phyloP scores from a whole-genome alignment of 2,797 vertebrate genomes.

The Poeciliopsis turneri region DNA sequence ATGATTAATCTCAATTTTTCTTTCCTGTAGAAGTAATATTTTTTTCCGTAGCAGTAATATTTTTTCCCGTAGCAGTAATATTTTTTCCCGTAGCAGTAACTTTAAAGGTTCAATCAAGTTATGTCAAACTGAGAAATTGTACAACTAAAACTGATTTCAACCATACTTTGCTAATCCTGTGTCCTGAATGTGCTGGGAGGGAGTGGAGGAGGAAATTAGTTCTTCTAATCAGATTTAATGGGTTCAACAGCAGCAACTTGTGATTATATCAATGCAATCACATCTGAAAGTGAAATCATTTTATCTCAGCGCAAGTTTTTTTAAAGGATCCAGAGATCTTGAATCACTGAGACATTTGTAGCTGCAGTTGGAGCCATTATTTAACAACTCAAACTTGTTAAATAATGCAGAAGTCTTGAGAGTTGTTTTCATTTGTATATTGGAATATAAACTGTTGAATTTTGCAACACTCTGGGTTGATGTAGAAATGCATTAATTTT shows the following conservation, averaged over 20 bases:
- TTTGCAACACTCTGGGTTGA: background rate
- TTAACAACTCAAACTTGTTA: background rate
- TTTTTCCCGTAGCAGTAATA: background rate
- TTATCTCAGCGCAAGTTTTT: background rate
- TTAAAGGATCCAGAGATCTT: background rate
- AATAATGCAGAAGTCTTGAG: background rate
- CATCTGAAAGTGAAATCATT: background rate
- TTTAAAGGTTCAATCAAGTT: background rate
- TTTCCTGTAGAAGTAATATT: background rate
- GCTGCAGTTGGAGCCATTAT: background rate
- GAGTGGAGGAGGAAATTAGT: background rate
- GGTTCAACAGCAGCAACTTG: background rate
- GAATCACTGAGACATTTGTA: background rate
- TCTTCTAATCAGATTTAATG: background rate
- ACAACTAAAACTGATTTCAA: background rate
- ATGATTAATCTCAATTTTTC: background rate
- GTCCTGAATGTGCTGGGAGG: background rate
- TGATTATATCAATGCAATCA: background rate
- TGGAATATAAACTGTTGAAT: background rate
- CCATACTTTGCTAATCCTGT: background rate
- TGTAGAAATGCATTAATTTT: background rate
- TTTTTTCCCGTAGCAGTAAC: background rate
- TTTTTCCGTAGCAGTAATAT: background rate
- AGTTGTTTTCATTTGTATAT: background rate
- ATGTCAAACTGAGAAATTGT: background rate